Evolutionary conservation across 1,140 invertebrate species (phyloP).

Genomic region (Drosophila persimilis): DNA sequence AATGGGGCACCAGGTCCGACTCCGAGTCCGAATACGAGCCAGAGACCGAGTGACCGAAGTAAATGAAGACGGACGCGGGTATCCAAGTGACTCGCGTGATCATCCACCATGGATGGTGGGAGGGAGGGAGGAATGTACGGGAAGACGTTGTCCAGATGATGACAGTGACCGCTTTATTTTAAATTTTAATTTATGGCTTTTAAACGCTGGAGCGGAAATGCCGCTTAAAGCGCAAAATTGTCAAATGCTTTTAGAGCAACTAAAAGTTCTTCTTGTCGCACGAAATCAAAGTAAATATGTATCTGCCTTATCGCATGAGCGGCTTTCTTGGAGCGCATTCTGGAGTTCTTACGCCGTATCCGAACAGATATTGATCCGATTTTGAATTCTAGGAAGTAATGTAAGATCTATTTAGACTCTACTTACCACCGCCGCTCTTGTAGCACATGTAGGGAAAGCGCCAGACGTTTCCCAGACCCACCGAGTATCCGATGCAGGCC

Average conservation of each 20-base stretch:
- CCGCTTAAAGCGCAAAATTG: slow-evolving; percentile 76
- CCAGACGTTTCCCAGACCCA: slow-evolving; percentile 96
- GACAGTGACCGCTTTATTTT: slow-evolving; percentile 77
- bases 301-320: slow-evolving; percentile 35
- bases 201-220: slow-evolving; percentile 70
- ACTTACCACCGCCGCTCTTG: slow-evolving; percentile 91
- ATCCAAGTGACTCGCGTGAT: slow-evolving; percentile 59
- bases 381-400: no score
- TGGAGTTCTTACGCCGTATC: no score
- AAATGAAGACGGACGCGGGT: slow-evolving; percentile 75
- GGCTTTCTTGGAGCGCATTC: slow-evolving; percentile 11
- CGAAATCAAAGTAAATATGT: slow-evolving; percentile 60
- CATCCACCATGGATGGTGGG: background rate
- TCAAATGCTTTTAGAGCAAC: slow-evolving; percentile 45
- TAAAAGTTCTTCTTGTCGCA: slow-evolving; percentile 44
- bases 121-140: background rate
- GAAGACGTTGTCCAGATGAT: slow-evolving; percentile 46
- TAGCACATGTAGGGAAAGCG: slow-evolving; percentile 93
- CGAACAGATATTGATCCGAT: background rate
- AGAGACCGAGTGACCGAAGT: slow-evolving; percentile 31
- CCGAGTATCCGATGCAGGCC: slow-evolving; percentile 95
- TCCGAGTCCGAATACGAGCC: slow-evolving; percentile 9
- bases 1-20: slow-evolving; percentile 26
- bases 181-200: slow-evolving; percentile 80
- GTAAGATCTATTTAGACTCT: background rate